These are phyloP conservation scores for Larimichthys crocea DNA, from an alignment of 2,113 vertebrate genomes.

Conservation along the genomic window DNA sequence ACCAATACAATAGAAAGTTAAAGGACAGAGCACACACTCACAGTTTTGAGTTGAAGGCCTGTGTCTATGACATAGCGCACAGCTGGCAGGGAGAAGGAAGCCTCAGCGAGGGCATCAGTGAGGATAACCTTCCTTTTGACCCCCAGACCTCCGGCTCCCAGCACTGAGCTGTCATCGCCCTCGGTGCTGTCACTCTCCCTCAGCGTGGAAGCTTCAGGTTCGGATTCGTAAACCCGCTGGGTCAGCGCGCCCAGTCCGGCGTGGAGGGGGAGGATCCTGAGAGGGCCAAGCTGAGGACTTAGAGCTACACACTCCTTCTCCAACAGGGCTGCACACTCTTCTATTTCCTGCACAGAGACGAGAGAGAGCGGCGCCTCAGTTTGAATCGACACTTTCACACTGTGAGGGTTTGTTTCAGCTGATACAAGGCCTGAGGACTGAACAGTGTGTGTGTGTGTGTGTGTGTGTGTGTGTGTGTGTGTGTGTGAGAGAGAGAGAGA, in stretches of 20 bases:
- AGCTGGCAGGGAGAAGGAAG: slow-evolving; percentile 88
- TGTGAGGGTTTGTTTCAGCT: not conserved
- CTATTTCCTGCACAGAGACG: slow-evolving; percentile 82
- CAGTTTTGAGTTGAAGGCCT: slow-evolving; percentile 91
- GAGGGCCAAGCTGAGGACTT: slow-evolving; percentile 80
- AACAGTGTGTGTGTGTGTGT: not conserved
- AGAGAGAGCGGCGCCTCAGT: not conserved
- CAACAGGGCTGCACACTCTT: slow-evolving; percentile 82
- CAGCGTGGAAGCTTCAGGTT: slow-evolving; percentile 15
- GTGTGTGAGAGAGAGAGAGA: not conserved
- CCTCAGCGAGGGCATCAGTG: slow-evolving; percentile 89
- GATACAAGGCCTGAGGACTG: not conserved
- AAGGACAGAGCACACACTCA: slow-evolving; percentile 77
- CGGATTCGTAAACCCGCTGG: slow-evolving; percentile 86
- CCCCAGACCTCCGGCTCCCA: slow-evolving; percentile 23
- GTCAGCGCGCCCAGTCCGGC: slow-evolving; percentile 71
- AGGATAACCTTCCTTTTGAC: slow-evolving; percentile 85
- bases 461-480: not conserved
- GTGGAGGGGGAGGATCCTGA: slow-evolving; percentile 87
- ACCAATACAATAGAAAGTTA: no score
- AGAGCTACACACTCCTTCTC: slow-evolving; percentile 82
- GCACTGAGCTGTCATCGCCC: not conserved
- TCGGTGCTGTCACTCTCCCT: slow-evolving; percentile 16
- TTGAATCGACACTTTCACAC: not conserved
- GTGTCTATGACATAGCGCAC: slow-evolving; percentile 91